phyloP scores from a whole-genome alignment of 2,113 vertebrate genomes.

The Amphiprion percula region DNA sequence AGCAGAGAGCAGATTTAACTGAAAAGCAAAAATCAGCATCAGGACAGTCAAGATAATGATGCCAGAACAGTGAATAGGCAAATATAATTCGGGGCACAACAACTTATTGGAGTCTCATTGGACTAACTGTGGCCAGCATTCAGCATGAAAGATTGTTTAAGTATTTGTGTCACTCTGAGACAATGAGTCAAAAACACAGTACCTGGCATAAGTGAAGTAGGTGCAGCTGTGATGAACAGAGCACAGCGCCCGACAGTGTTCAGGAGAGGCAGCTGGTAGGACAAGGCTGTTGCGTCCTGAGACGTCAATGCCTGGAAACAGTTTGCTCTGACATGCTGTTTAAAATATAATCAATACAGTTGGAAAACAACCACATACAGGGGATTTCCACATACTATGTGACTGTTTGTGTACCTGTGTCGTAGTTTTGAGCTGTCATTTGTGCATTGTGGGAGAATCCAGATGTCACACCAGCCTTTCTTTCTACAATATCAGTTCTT shows the following conservation, averaged over 20 bases:
- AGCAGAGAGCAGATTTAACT: neutral
- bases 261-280: slow-evolving; percentile 38
- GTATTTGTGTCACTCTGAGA: neutral
- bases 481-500: slow-evolving; percentile 24
- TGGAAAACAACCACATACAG: neutral
- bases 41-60: neutral
- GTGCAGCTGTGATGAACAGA: slow-evolving; percentile 64
- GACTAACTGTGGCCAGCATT: too few species aligned
- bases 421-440: neutral
- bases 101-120: too few species aligned
- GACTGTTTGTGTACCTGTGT: slow-evolving; percentile 26
- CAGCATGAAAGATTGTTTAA: neutral
- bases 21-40: neutral
- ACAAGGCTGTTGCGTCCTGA: neutral
- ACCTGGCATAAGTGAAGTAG: slow-evolving; percentile 70
- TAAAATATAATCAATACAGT: neutral
- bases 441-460: slow-evolving; percentile 65
- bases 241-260: slow-evolving; percentile 74
- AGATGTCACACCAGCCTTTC: slow-evolving; percentile 22
- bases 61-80: neutral
- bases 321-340: slow-evolving; percentile 51
- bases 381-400: accelerated
- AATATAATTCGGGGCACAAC: too few species aligned
- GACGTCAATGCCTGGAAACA: slow-evolving; percentile 56
- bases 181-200: neutral